Conservation (phyloP, 2,888 invertebrate species). For the Notocelia uddmanniana region DNA sequence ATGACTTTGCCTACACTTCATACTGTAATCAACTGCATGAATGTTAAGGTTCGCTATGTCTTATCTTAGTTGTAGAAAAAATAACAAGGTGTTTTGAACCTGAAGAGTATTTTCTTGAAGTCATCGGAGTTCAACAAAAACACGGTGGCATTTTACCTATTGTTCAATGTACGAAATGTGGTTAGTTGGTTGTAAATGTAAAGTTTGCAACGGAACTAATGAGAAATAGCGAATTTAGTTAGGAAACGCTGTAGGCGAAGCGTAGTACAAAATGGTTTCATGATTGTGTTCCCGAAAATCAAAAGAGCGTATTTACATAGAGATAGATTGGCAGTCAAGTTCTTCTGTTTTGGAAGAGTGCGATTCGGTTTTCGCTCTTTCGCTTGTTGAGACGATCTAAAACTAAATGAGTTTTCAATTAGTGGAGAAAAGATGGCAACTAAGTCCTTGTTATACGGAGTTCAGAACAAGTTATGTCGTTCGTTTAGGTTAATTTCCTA, state of each 20-base stretch:
- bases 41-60: too few relatives aligned
- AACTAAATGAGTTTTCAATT: constrained; percentile 19
- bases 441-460: background rate
- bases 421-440: background rate
- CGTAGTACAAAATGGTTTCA: constrained; percentile 22
- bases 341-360: background rate
- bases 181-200: background rate
- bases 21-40: too few relatives aligned
- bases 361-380: constrained; percentile 9
- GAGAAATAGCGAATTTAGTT: constrained; percentile 18
- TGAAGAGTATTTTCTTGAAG: background rate
- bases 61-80: too few relatives aligned
- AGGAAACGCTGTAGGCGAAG: background rate
- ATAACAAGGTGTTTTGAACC: too few relatives aligned
- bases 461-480: background rate
- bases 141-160: background rate
- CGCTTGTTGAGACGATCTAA: background rate
- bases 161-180: background rate
- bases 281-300: background rate
- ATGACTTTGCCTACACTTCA: too few relatives aligned
- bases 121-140: background rate
- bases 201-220: constrained; percentile 12
- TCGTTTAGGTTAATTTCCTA: too few relatives aligned
- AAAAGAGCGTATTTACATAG: background rate
- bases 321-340: background rate